Base-by-base conservation (phyloP, 1,140 invertebrate species). In the Aphidius gifuensis region DNA sequence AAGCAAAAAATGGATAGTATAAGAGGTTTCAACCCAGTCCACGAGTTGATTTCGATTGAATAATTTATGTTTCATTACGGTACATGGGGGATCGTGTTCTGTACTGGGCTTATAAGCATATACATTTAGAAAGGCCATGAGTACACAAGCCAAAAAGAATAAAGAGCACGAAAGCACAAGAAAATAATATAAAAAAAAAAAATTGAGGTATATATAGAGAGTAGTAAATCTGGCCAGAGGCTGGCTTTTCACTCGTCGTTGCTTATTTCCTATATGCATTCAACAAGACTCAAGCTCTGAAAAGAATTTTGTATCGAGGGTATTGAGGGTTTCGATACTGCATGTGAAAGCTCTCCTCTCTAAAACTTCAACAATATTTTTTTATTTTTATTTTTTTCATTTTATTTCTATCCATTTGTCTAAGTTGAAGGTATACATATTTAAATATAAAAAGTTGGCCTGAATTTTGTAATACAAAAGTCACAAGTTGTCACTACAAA, bases 301-400 rank as follows among this genome's bases (percentile, higher is more conserved):
- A 80, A 80, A 80, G 79, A 80, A 80, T 80, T 80, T 80, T 80
- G 76, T 80, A 80, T 80, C 77, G 75, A 73, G 78, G 76, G 77
- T 80, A 80, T 80, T 80, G 78, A 80, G 69, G 68, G 66, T 69
- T 57, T 73, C 74, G 68, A 78, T 78, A 78, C 68, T 66, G 66
- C 58, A 45, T 63, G 58, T 47, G 32, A 38, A 11, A 9, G n/a
- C 39, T 48, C n/a, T 32, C 21, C 21, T 9, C 23, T 38, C 2
- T 6, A 39, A 6, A 23, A 11, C n/a, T n/a, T 39, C 9, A 42
- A 38, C 40, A 55, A 55, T n/a, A 9, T 46, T 46, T 46, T 16
- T 49, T 21, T 7, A n/a, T n/a, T 7, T 49, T 21, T n/a, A n/a
- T n/a, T 49, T 49, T 49, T 49, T 49, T 21, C 16, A 7, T 23